phyloP scores from a whole-genome alignment of 2,888 invertebrate species.

The Agrilus biguttatus region DNA sequence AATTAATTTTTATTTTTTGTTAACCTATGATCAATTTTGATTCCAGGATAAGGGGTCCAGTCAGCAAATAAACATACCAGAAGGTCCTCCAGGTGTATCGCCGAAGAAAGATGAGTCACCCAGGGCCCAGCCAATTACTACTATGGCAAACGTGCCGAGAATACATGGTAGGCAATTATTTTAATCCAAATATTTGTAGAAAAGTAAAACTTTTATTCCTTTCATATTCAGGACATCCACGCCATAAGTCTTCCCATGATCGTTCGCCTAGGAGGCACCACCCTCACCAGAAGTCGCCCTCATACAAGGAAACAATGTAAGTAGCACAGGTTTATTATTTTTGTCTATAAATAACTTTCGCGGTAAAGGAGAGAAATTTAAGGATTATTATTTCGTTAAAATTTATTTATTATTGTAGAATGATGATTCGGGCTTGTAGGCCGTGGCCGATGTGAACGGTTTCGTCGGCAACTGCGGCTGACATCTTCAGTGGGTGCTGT shows the following conservation, averaged over 20 bases:
- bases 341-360: too few relatives aligned
- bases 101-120: conserved; percentile 20
- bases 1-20: background rate
- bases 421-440: too few relatives aligned
- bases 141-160: conserved; percentile 9
- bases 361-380: background rate
- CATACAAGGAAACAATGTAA: conserved; percentile 8
- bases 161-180: background rate
- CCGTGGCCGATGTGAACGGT: too few relatives aligned
- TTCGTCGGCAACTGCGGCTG: too few relatives aligned
- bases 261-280: conserved; percentile 12
- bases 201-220: background rate
- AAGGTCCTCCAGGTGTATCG: conserved; percentile 28
- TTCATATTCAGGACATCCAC: background rate
- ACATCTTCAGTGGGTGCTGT: too few relatives aligned
- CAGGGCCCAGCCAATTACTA: conserved; percentile 14
- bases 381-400: background rate
- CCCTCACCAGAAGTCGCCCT: conserved; percentile 8
- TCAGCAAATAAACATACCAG: conserved; percentile 12
- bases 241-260: conserved; percentile 4
- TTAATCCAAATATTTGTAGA: conserved; percentile 1
- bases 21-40: conserved; percentile 1
- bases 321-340: background rate
- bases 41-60: conserved; percentile 10
- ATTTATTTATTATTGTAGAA: background rate